phyloP scores from a whole-genome alignment of 1,140 invertebrate genomes.

The Orchestia grillus region DNA sequence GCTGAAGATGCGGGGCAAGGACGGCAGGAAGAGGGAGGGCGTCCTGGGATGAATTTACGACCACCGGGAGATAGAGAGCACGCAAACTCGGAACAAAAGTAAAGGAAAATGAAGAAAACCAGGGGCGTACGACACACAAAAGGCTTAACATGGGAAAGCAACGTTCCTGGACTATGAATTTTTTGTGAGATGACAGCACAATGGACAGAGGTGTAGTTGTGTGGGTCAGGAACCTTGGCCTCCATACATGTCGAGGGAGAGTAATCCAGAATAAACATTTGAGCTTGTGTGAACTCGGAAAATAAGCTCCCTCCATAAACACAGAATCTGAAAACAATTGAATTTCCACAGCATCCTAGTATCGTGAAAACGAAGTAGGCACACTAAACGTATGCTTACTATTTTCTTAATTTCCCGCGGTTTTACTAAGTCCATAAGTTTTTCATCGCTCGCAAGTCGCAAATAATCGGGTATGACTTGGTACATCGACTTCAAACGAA shows the following conservation, averaged over 20 bases:
- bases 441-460: background rate
- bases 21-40: background rate
- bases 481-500: background rate
- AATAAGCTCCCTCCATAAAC: background rate
- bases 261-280: background rate
- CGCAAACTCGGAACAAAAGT: background rate
- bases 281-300: background rate
- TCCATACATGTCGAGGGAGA: background rate
- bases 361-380: background rate
- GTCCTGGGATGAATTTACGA: background rate
- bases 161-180: no score
- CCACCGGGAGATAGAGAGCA: background rate
- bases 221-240: background rate
- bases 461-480: background rate
- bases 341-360: no score
- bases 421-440: background rate
- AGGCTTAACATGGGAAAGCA: no score
- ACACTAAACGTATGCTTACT: background rate
- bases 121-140: background rate
- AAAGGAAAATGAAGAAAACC: background rate
- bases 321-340: no score
- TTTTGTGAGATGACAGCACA: no score
- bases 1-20: background rate
- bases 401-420: background rate
- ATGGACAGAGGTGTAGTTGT: background rate